Evolutionary conservation across 2,888 invertebrate genomes (phyloP).

Genomic region (Abrostola triplasia): DNA sequence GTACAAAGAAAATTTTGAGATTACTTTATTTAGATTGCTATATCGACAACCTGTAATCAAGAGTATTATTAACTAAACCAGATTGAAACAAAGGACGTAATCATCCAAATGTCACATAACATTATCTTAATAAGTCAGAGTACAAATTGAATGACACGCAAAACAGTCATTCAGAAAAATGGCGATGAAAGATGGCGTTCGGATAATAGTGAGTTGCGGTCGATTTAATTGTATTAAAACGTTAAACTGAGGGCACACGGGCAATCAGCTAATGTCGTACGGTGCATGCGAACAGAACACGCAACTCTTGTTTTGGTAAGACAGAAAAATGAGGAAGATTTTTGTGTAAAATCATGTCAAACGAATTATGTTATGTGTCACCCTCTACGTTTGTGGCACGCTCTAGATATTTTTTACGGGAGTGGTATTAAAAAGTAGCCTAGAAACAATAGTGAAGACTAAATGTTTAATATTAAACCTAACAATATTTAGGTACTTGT

Average conservation of each 20-base stretch:
- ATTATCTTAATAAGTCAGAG: conserved; percentile 77
- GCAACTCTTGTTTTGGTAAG: conserved; percentile 70
- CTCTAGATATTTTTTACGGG: neutral
- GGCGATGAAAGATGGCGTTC: conserved; percentile 81
- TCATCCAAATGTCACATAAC: conserved; percentile 58
- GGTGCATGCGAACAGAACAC: conserved; percentile 82
- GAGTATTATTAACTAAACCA: conserved; percentile 35
- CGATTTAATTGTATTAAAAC: conserved; percentile 88
- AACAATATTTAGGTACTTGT: no score
- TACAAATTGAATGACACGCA: conserved; percentile 73
- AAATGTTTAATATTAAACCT: no score
- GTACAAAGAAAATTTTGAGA: neutral
- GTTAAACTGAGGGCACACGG: conserved; percentile 80
- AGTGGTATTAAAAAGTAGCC: neutral
- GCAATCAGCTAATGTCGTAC: conserved; percentile 85
- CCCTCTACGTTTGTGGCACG: neutral
- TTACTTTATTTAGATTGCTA: neutral
- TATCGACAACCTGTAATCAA: conserved; percentile 15
- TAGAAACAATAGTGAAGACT: neutral
- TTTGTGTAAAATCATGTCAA: conserved; percentile 31
- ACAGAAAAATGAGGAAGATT: conserved; percentile 44
- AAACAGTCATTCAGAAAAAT: conserved; percentile 83
- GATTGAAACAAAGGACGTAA: conserved; percentile 46
- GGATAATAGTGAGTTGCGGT: conserved; percentile 80
- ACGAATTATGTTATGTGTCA: neutral